Conservation (phyloP, 1,140 invertebrate species). For the Thaumatotibia leucotreta region DNA sequence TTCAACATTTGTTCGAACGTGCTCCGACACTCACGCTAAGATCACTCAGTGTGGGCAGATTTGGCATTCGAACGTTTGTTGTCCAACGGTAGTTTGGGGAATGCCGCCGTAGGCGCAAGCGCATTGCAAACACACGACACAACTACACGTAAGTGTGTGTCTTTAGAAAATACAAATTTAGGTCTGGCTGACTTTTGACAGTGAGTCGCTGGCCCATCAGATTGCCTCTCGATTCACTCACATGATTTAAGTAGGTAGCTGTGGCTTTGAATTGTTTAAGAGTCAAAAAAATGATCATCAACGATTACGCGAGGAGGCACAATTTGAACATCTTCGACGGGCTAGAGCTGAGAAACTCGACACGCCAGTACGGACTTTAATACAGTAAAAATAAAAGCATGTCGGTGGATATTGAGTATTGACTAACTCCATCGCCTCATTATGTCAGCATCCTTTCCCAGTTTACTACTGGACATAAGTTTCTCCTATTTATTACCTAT, state of each 20-base stretch:
- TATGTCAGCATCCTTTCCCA: too few species aligned
- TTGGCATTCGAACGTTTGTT: slow-evolving; percentile 4
- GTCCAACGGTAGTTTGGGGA: slow-evolving; percentile 1
- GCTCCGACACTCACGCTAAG: neutral
- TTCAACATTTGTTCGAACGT: neutral
- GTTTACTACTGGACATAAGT: too few species aligned
- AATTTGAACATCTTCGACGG: slow-evolving; percentile 84
- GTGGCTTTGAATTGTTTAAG: too few species aligned
- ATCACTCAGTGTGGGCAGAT: neutral
- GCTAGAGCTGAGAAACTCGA: slow-evolving; percentile 80
- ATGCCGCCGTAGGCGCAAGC: neutral
- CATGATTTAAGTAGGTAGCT: too few species aligned
- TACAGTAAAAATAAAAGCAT: too few species aligned
- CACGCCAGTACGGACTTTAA: slow-evolving; percentile 84
- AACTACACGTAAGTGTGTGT: neutral
- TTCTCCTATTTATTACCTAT: too few species aligned
- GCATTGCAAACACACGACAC: neutral
- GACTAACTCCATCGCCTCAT: too few species aligned
- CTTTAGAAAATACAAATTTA: neutral
- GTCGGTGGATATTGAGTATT: too few species aligned
- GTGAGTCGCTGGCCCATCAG: neutral
- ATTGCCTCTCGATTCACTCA: neutral
- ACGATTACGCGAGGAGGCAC: slow-evolving; percentile 82
- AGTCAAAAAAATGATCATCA: slow-evolving; percentile 78
- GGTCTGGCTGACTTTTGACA: neutral